These are phyloP conservation scores for Invenusta paracnida DNA, from an alignment of 2,888 invertebrate genomes.

Conservation along the genomic window DNA sequence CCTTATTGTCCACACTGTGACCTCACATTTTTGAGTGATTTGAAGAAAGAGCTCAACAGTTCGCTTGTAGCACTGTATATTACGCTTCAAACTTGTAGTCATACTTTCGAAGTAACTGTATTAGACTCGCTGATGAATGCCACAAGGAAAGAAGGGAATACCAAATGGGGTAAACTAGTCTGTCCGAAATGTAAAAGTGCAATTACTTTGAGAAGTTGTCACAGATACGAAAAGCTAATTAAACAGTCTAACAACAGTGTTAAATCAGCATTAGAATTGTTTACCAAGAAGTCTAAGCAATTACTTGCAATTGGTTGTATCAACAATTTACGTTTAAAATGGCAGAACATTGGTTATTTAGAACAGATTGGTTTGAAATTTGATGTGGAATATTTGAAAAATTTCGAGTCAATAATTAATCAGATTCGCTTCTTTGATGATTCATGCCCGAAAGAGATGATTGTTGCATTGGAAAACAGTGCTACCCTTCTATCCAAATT, in stretches of 20 bases:
- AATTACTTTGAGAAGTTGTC: conserved; percentile 14
- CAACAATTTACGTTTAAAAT: no score
- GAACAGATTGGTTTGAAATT: not conserved
- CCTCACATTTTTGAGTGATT: not conserved
- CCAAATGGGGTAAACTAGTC: no score
- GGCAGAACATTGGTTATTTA: no score
- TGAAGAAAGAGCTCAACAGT: not conserved
- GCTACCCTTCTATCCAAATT: not conserved
- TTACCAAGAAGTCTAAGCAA: not conserved
- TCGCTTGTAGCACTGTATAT: not conserved
- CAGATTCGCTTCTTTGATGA: not conserved
- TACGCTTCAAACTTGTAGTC: conserved; percentile 35
- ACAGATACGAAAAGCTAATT: not conserved
- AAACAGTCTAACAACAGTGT: not conserved
- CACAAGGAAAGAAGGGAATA: no score
- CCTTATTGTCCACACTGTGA: conserved; percentile 28
- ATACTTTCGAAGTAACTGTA: conserved; percentile 30
- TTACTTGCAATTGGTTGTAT: no score
- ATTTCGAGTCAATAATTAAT: not conserved
- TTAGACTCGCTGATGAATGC: conserved; percentile 29
- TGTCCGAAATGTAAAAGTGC: conserved; percentile 35
- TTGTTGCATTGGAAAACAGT: not conserved
- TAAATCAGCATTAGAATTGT: not conserved
- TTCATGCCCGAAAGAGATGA: not conserved
- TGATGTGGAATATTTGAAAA: not conserved